Conservation (phyloP, 2,113 vertebrate species). For the Microtus pennsylvanicus region DNA sequence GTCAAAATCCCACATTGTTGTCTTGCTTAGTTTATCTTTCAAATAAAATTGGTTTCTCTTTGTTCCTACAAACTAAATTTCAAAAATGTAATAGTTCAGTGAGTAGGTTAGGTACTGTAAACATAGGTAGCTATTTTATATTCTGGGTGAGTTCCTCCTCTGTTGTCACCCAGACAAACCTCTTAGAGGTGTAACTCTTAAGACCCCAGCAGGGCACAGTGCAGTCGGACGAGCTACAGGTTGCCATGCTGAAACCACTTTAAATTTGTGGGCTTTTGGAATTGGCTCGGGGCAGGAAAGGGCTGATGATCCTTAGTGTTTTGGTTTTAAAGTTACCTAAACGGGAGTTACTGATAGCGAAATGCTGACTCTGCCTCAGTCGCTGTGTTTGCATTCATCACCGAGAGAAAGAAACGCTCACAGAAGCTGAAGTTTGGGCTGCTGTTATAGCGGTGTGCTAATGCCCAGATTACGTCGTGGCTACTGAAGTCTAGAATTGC, state of each 20-base stretch:
- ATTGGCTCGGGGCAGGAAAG: not conserved
- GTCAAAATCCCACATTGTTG: not conserved
- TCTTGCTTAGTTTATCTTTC: not conserved
- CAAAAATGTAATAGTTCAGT: not conserved
- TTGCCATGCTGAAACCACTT: not conserved
- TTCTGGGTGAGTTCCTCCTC: not conserved
- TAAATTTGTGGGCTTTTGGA: not conserved
- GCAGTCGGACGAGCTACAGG: not conserved
- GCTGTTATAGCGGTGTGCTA: not conserved
- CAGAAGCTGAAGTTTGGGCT: not conserved
- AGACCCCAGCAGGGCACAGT: not conserved
- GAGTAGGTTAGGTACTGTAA: not conserved
- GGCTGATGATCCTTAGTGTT: not conserved
- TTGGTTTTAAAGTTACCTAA: not conserved
- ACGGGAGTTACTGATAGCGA: not conserved
- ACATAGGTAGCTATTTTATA: not conserved
- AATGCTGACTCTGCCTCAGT: not conserved
- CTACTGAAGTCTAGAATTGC: not conserved
- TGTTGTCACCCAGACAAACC: not conserved
- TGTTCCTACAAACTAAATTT: not conserved
- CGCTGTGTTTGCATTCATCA: not conserved
- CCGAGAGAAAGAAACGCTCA: not conserved
- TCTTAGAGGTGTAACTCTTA: not conserved
- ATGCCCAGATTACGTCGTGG: not conserved
- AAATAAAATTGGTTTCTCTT: constrained; percentile 17